Base-by-base conservation (phyloP, 2,888 invertebrate genomes). In the Pseudococcus viburni region DNA sequence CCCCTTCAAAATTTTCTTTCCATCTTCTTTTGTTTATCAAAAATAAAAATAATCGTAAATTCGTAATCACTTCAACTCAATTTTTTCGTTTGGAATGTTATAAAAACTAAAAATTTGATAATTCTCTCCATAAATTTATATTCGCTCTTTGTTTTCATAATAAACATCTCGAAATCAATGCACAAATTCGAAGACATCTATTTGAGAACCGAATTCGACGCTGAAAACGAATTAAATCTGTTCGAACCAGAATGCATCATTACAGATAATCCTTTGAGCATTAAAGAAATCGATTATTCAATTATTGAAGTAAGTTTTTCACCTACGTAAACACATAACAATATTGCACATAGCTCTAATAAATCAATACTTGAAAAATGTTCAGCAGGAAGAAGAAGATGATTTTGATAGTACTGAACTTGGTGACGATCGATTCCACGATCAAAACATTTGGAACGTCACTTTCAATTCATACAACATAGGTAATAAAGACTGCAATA, bases 191-290 rank as follows among this genome's bases (percentile, higher is more conserved):
- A 77, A 86, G 86, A 86, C 39, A 17, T 86, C 0, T 86, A 86
- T 48, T 86, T 64, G 73, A 68, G 68, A 48, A 68, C 73, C 12
- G 68, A 73, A 46, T 86, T 73, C 8, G 22, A 68, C 48, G 73
- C 17, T 22, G 86, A 86, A 48, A 86, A 48, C 26, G 86, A 86
- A 48, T 22, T 77, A 48, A 86, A 73, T 86, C 46, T 86, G 12
- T 73, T 86, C 22, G 86, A 86, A 73, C 86, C 86, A 73, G 86
- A 86, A 86, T 86, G 86, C 33, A 86, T 86, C 73, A 73, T 86
- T 11, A 73, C 86, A 22, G 86, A 77, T 48, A 48, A 26, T 42
- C 12, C 77, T 22, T 19, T 46, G 8, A 83, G 22, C 17, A 46
- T 80, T 3, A 83, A 83, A 83, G 46, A 86, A 48, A 26, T 68